Percentiles rank a stretch among this genome's conserved stretches.
phyloP scores from a whole-genome alignment of 2,797 vertebrate species.

The Todus mexicanus region DNA sequence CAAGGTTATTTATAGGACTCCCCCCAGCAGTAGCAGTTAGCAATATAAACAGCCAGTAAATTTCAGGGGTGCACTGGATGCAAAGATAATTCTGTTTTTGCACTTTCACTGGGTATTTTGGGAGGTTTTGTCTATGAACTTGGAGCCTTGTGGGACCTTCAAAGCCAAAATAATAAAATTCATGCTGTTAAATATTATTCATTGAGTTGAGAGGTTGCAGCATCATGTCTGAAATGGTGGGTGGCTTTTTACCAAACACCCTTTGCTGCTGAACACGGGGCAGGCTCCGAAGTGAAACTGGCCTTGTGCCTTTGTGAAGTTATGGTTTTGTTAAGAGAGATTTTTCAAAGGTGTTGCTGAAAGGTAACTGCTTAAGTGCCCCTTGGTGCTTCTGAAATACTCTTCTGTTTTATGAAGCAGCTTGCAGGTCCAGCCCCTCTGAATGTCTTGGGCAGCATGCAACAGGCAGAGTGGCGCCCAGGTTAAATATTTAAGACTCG shows the following conservation, averaged over 20 bases:
- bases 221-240: background rate
- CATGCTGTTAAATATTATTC: background rate
- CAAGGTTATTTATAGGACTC: constrained; percentile 9
- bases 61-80: background rate
- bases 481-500: background rate
- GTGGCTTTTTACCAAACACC: background rate
- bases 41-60: constrained; percentile 16
- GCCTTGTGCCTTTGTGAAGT: background rate
- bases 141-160: background rate
- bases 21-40: background rate
- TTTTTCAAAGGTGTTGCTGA: constrained; percentile 26
- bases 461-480: background rate
- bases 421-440: background rate
- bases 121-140: background rate
- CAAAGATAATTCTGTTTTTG: background rate
- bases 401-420: background rate
- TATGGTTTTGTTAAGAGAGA: background rate
- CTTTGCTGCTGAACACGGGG: background rate
- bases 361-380: constrained; percentile 6
- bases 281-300: background rate
- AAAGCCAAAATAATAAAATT: constrained; percentile 39
- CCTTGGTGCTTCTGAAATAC: background rate
- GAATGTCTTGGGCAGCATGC: background rate
- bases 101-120: background rate
- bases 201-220: background rate